phyloP scores from a whole-genome alignment of 30 jellyfish, hydroid and myxozoan genomes.

The Mastigias papua region DNA sequence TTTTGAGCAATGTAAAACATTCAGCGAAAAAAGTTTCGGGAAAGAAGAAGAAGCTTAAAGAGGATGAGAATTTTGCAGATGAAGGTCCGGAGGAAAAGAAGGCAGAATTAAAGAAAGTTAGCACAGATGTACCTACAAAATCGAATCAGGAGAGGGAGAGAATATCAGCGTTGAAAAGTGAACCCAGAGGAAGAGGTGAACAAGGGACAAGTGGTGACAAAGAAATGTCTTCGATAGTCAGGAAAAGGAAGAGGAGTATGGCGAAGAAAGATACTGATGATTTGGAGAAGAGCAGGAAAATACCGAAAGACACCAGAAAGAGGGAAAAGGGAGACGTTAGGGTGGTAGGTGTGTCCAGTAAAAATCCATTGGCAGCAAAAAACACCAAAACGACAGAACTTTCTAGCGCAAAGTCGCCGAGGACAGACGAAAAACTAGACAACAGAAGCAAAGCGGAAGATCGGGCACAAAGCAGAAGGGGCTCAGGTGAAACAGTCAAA shows the following conservation, averaged over 20 bases:
- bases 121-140: background rate
- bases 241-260: background rate
- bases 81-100: background rate
- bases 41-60: conserved; percentile 10
- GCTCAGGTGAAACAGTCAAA: background rate
- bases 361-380: background rate
- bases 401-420: background rate
- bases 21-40: background rate
- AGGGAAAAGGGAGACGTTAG: background rate
- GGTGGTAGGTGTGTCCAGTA: background rate
- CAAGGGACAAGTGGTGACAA: too few species aligned
- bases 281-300: background rate
- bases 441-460: background rate
- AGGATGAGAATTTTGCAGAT: background rate
- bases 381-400: background rate
- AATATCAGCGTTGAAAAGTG: background rate
- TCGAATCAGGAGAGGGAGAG: background rate
- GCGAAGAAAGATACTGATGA: background rate
- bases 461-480: background rate
- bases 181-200: too few species aligned
- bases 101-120: background rate
- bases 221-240: too few species aligned
- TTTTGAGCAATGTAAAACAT: background rate
- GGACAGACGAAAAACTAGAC: background rate
- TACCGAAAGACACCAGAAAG: background rate